phyloP scores from a whole-genome alignment of 2,888 invertebrate genomes.

The Diachrysia chrysitis region DNA sequence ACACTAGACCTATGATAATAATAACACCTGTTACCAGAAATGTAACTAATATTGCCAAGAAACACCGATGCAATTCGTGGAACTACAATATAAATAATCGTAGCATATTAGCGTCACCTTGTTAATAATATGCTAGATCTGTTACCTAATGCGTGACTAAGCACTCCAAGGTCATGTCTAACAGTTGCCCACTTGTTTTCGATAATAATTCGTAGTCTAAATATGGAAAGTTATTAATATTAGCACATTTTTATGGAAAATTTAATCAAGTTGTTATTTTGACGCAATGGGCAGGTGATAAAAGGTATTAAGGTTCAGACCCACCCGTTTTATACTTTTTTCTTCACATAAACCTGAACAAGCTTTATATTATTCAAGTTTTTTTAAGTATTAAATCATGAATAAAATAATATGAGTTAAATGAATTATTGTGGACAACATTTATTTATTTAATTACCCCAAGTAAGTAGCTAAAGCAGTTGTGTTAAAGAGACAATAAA shows the following conservation, averaged over 20 bases:
- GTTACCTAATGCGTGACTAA: constrained; percentile 25
- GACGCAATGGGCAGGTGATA: neutral
- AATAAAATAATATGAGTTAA: too few species aligned
- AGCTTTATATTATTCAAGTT: too few species aligned
- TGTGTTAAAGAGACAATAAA: too few species aligned
- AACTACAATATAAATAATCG: neutral
- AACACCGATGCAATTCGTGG: neutral
- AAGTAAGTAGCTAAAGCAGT: too few species aligned
- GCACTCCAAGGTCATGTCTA: constrained; percentile 13
- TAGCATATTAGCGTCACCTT: constrained; percentile 20
- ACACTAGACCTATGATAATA: neutral
- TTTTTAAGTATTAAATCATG: too few species aligned
- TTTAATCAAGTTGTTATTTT: constrained; percentile 27
- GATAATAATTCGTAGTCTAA: constrained; percentile 13
- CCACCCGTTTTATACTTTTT: neutral
- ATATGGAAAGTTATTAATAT: constrained; percentile 6
- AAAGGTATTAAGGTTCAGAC: neutral
- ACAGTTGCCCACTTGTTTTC: constrained; percentile 18
- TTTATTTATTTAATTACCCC: too few species aligned
- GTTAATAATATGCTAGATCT: constrained; percentile 18
- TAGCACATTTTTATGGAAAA: constrained; percentile 20
- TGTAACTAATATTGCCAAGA: constrained; percentile 7
- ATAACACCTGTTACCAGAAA: neutral
- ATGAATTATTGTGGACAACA: too few species aligned
- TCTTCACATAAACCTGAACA: too few species aligned